Evolutionary conservation across 2,888 invertebrate species (phyloP).

Genomic region (Orthosia gracilis): DNA sequence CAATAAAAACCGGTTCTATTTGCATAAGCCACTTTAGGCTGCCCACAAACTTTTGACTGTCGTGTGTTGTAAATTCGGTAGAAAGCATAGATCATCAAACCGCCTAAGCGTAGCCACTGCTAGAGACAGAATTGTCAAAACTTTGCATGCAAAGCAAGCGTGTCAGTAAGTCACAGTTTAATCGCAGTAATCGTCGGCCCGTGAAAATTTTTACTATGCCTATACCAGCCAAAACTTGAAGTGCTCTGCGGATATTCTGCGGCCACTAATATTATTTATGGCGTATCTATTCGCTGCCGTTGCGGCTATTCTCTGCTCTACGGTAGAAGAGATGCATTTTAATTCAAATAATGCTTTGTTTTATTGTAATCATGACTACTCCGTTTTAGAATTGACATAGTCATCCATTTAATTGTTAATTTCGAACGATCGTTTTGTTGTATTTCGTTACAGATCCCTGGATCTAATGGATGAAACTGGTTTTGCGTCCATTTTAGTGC

Average conservation of each 20-base stretch:
- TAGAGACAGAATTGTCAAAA: too few relatives aligned
- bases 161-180: too few relatives aligned
- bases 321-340: conserved; percentile 6
- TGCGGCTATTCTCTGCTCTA: not conserved
- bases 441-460: not conserved
- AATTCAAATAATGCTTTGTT: conserved; percentile 38
- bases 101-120: too few relatives aligned
- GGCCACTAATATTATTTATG: not conserved
- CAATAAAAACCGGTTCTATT: conserved; percentile 73
- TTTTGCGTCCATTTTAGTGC: not conserved
- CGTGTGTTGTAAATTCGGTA: conserved; percentile 37
- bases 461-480: not conserved
- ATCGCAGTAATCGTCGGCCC: too few relatives aligned
- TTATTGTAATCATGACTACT: conserved; percentile 35
- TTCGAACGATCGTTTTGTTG: conserved; percentile 38
- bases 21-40: conserved; percentile 71
- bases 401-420: conserved; percentile 33
- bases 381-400: conserved; percentile 34
- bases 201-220: not conserved
- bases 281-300: too few relatives aligned
- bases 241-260: not conserved
- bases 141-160: too few relatives aligned
- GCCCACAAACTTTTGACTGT: conserved; percentile 52
- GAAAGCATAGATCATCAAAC: not conserved
- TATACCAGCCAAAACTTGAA: not conserved